Conservation (phyloP, 2,888 invertebrate species). For the Agriopis leucophaearia region DNA sequence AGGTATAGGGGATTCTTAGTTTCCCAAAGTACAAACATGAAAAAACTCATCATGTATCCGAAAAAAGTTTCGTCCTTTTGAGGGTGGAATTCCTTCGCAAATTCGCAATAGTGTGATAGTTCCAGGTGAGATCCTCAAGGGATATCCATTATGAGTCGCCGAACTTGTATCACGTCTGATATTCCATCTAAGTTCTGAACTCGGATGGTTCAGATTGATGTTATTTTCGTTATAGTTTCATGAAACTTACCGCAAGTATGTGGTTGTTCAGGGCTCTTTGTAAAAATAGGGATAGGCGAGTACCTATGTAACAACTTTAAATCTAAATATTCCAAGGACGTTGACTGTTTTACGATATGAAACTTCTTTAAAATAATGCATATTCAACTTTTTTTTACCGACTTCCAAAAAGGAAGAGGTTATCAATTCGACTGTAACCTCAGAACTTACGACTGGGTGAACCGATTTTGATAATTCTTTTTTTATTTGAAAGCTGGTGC, state of each 20-base stretch:
- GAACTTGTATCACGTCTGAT: slow-evolving; percentile 39
- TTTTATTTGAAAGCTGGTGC: too few relatives aligned
- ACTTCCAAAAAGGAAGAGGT: too few relatives aligned
- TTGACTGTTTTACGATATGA: too few relatives aligned
- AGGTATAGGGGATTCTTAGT: too few relatives aligned
- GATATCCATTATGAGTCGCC: slow-evolving; percentile 35
- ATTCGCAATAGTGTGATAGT: slow-evolving; percentile 26
- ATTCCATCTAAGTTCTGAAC: slow-evolving; percentile 42
- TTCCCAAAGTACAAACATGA: neutral
- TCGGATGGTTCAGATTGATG: slow-evolving; percentile 36
- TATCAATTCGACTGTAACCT: too few relatives aligned
- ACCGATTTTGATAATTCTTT: too few relatives aligned
- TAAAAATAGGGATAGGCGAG: too few relatives aligned
- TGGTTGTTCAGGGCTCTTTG: neutral
- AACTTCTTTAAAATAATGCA: too few relatives aligned
- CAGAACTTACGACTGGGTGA: too few relatives aligned
- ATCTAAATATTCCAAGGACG: too few relatives aligned
- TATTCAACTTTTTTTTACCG: too few relatives aligned
- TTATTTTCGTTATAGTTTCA: slow-evolving; percentile 27
- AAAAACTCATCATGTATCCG: slow-evolving; percentile 13
- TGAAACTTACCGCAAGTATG: slow-evolving; percentile 18
- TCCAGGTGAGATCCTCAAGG: slow-evolving; percentile 36
- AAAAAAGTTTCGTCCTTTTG: slow-evolving; percentile 18
- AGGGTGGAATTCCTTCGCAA: slow-evolving; percentile 13
- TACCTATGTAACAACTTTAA: too few relatives aligned